These are phyloP conservation scores for Seriola rivoliana DNA, from an alignment of 2,113 vertebrate species.

Conservation along the genomic window DNA sequence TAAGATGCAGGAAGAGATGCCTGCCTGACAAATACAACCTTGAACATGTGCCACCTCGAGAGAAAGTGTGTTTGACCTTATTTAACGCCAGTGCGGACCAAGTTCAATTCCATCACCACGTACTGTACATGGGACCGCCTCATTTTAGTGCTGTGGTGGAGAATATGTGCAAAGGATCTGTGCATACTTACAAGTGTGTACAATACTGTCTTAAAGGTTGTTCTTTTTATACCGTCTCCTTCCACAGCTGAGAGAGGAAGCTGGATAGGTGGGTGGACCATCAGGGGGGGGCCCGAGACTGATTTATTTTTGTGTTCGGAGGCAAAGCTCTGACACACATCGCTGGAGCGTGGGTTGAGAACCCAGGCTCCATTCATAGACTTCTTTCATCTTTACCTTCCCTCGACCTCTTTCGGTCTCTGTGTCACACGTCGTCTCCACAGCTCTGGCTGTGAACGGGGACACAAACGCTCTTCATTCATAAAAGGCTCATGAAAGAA, in stretches of 20 bases:
- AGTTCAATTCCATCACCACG: neutral
- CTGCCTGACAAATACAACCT: neutral
- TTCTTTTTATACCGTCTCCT: conserved; percentile 56
- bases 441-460: conserved; percentile 18
- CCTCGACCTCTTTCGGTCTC: conserved; percentile 27
- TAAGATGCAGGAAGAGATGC: conserved; percentile 8
- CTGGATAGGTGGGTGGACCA: conserved; percentile 74
- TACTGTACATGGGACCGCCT: neutral
- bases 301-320: conserved; percentile 70
- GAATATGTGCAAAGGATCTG: neutral
- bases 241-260: conserved; percentile 48
- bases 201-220: neutral
- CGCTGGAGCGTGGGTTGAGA: conserved; percentile 60
- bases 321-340: conserved; percentile 53
- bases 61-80: conserved; percentile 19
- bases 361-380: conserved; percentile 79
- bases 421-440: conserved; percentile 19
- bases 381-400: conserved; percentile 49
- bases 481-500: conserved; percentile 35
- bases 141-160: neutral
- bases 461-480: conserved; percentile 39
- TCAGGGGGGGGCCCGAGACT: conserved; percentile 61
- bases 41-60: neutral
- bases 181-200: neutral
- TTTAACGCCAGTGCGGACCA: conserved; percentile 22